A percentile compares a stretch with the other conserved stretches of the same genome.
phyloP scores from a whole-genome alignment of 2,113 vertebrate genomes.

The Misgurnus anguillicaudatus region DNA sequence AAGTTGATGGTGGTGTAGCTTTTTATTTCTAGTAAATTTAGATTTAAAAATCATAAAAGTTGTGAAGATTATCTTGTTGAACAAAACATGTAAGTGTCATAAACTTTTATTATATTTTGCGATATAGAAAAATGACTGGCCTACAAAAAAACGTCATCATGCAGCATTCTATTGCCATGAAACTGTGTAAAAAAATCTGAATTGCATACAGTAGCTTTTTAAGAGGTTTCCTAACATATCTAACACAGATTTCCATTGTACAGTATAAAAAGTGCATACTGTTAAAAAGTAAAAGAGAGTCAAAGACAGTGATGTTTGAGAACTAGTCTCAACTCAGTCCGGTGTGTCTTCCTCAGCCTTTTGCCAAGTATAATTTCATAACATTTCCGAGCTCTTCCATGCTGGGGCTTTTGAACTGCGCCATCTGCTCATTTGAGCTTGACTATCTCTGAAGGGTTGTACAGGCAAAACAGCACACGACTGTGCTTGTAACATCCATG shows the following conservation, averaged over 20 bases:
- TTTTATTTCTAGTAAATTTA: no score
- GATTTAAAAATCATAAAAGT: no score
- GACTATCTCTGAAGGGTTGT: slow-evolving; percentile 41
- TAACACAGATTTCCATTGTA: not conserved
- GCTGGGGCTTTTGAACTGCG: slow-evolving; percentile 4
- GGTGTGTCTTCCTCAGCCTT: not conserved
- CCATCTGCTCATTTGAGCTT: slow-evolving; percentile 46
- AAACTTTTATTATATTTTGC: no score
- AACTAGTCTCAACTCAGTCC: slow-evolving; percentile 21
- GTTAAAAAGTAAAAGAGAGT: not conserved
- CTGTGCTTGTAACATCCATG: slow-evolving; percentile 44
- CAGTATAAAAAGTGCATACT: not conserved
- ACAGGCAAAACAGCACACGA: slow-evolving; percentile 36
- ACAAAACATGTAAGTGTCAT: no score
- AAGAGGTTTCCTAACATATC: not conserved
- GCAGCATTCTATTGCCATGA: no score
- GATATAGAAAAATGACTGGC: no score
- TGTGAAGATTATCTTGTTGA: no score
- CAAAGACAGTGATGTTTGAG: not conserved
- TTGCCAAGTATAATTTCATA: slow-evolving; percentile 38
- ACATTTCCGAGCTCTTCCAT: slow-evolving; percentile 22
- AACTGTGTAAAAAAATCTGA: no score
- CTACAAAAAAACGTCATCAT: no score
- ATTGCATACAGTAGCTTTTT: not conserved
- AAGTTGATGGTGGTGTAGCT: no score